Base-by-base conservation (phyloP, 2,113 vertebrate genomes). In the Chaetodon trifascialis region DNA sequence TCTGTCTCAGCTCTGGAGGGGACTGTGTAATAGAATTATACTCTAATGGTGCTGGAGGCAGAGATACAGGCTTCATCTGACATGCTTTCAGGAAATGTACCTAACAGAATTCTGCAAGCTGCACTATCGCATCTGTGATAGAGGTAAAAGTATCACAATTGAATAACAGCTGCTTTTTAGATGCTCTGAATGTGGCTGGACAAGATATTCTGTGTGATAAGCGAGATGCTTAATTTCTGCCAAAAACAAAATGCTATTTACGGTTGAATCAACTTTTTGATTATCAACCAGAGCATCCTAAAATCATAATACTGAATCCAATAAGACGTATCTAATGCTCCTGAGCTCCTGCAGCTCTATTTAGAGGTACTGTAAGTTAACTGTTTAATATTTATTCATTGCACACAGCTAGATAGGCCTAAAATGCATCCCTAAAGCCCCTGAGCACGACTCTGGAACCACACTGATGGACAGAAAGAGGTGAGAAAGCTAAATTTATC, bases 401-500 rank as follows among this genome's bases (percentile, higher is more conserved):
- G 60, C 62, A 75, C 59, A 69, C 56, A 86, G 70, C 42, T 42
- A 21, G 30, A 15, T 56, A 68, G 42, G 67, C 11, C 73, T 49
- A 76, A 87, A 84, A 80, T 77, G 42, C 49, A 81, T 76, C 79
- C 56, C 38, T 1, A 3, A 47, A 76, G 56, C 71, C 79, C 47
- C 36, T 79, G 72, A 86, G 83, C 60, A 21, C 64, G 84, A 79
- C 78, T 82, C 71, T 21, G 55, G 68, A 79, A 65, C 38, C 71
- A 64, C 58, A 68, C 21, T 84, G 85, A 93, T 36, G 76, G 88
- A 85, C 86, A 76, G 81, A 80, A 89, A 87, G 85, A 92, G 80
- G 86, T 76, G 80, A 86, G 86, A 87, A 83, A 83, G 86, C 87
- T 91, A 89, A 86, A 92, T 91, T 81, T 90, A 81, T 90, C 82